These are phyloP conservation scores for Mythimna ferrago DNA, from an alignment of 2,888 invertebrate species.

Conservation along the genomic window DNA sequence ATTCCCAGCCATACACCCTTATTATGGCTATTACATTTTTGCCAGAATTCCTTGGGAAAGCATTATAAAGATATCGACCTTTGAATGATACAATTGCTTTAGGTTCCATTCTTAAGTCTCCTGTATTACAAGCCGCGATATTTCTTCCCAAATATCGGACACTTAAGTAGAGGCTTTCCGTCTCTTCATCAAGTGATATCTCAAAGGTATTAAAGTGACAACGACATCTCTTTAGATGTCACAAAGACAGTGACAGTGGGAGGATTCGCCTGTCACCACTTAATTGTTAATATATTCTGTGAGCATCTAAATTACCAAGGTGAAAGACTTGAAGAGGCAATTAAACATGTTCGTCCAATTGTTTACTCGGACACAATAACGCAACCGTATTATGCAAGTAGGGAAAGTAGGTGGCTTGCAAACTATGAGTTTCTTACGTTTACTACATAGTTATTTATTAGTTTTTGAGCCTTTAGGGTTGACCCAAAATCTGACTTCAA, in stretches of 20 bases:
- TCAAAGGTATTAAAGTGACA: slow-evolving; percentile 20
- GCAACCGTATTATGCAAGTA: slow-evolving; percentile 51
- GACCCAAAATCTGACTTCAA: background rate
- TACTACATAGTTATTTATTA: slow-evolving; percentile 41
- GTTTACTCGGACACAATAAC: slow-evolving; percentile 54
- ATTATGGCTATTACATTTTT: slow-evolving; percentile 40
- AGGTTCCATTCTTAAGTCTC: slow-evolving; percentile 13
- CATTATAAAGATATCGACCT: slow-evolving; percentile 34
- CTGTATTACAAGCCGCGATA: background rate
- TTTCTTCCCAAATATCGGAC: slow-evolving; percentile 19
- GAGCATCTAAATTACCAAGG: slow-evolving; percentile 11
- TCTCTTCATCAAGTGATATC: slow-evolving; percentile 27
- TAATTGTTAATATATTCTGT: slow-evolving; percentile 16
- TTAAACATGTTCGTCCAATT: slow-evolving; percentile 60
- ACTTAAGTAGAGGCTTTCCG: slow-evolving; percentile 27
- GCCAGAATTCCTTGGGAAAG: slow-evolving; percentile 23
- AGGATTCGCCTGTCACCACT: slow-evolving; percentile 19
- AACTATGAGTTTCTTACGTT: slow-evolving; percentile 51
- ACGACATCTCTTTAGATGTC: slow-evolving; percentile 7
- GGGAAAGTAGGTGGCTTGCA: slow-evolving; percentile 54
- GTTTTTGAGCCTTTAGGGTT: slow-evolving; percentile 46
- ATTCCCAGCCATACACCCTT: slow-evolving; percentile 30
- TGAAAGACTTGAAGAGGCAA: slow-evolving; percentile 35
- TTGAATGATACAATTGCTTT: background rate
- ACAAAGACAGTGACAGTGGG: slow-evolving; percentile 25